Base-by-base conservation (phyloP, 2,113 vertebrate species). In the Oncorhynchus masou region DNA sequence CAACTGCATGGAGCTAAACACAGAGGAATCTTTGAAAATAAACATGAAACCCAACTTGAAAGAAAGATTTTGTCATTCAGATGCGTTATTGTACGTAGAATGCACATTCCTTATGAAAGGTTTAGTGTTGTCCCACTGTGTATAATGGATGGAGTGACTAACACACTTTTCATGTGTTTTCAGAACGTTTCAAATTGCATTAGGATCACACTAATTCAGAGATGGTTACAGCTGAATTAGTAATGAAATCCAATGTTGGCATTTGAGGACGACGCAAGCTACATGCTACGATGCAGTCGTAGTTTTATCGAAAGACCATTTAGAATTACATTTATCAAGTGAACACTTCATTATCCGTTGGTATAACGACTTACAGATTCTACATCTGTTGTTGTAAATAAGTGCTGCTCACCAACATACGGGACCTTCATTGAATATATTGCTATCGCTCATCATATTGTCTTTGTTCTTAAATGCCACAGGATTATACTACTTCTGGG, bases 151-250 rank as follows among this genome's bases (percentile, higher is more conserved):
- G 72, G 48, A 83, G 80, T 78, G 51, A 82, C 62, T 72, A 57
- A 75, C 34, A 39, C 78, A 72, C 75, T 77, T 67, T 77, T 84
- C 74, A 62, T 68, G 72, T 54, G 24, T 87, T 88, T 88, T 84
- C 72, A 85, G 82, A 69, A 62, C 11, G 48, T 81, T 89, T 92
- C 88, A 88, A 83, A 75, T 82, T 85, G 88, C 78, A 90, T 93
- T 85, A 92, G 74, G 80, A 77, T 92, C 87, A 89, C 72, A 80
- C 84, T 88, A 88, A 88, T 86, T 84, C 84, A 76, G 65, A 73
- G 86, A 83, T 86, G 85, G 85, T 85, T 85, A 49, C 79, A 73
- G 83, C 84, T 93, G 88, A 92, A 93, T 92, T 90, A 91, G 91
- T 91, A 85, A 93, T 91, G 91, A 89, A 89, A 86, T 77, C 83